These are phyloP conservation scores for Epinephelus lanceolatus DNA, from an alignment of 2,113 vertebrate species.

Conservation along the genomic window DNA sequence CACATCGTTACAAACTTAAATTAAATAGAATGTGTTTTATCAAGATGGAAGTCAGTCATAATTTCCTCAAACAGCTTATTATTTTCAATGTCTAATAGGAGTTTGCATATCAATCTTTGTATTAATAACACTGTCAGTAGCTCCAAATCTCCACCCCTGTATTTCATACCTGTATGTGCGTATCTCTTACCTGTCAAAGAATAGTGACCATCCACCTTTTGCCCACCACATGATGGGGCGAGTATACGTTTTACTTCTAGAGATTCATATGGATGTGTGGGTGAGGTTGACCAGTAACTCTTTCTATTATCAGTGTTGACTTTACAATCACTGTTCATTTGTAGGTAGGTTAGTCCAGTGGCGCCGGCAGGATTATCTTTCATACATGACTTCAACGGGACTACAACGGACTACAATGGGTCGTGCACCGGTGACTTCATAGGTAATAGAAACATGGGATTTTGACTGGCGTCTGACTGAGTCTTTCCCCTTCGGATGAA, in stretches of 20 bases:
- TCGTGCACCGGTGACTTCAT: too few species aligned
- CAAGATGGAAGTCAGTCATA: conserved; percentile 62
- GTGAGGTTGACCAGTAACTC: neutral
- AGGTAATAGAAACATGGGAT: too few species aligned
- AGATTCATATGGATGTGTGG: neutral
- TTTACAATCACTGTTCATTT: neutral
- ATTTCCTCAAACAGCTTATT: conserved; percentile 56
- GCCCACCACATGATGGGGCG: neutral
- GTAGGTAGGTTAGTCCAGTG: too few species aligned
- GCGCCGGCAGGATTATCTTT: too few species aligned
- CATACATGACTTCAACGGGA: too few species aligned
- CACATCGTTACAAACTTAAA: conserved; percentile 44
- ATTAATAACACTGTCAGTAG: conserved; percentile 20
- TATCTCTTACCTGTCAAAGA: neutral
- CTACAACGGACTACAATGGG: too few species aligned
- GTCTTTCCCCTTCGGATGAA: too few species aligned
- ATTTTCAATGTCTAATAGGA: conserved; percentile 33
- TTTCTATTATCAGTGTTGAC: neutral
- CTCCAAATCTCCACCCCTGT: neutral
- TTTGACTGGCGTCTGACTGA: too few species aligned
- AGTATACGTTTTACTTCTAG: neutral
- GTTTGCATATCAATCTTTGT: conserved; percentile 28
- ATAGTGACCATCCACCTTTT: neutral
- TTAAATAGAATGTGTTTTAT: conserved; percentile 58
- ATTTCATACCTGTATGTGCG: neutral